Conservation (phyloP, 2,888 invertebrate species). For the Volucella zonaria region DNA sequence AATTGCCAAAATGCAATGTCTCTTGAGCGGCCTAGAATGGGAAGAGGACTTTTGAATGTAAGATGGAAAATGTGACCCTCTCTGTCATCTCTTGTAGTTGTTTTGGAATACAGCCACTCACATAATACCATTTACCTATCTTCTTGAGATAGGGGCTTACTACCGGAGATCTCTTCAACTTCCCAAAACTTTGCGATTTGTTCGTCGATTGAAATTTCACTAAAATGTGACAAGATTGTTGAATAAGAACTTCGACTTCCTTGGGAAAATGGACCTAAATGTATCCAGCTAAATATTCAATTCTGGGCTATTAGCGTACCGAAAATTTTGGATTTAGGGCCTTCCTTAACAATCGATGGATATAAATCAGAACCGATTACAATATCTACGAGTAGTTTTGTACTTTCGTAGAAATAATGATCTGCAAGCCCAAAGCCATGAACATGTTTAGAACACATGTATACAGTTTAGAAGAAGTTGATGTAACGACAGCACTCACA, state of each 20-base stretch:
- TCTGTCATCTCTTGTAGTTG: neutral
- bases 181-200: too few species aligned
- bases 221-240: too few species aligned
- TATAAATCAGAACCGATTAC: neutral
- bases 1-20: too few species aligned
- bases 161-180: too few species aligned
- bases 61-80: constrained; percentile 6
- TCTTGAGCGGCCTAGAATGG: constrained; percentile 5
- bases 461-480: too few species aligned
- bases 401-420: neutral
- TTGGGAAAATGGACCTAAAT: too few species aligned
- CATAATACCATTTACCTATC: neutral
- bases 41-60: neutral
- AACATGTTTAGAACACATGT: neutral
- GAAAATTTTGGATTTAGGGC: too few species aligned
- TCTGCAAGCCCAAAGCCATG: constrained; percentile 1
- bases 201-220: neutral
- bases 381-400: constrained; percentile 19
- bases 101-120: neutral
- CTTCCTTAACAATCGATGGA: too few species aligned
- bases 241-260: too few species aligned
- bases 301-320: too few species aligned
- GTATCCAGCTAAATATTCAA: too few species aligned
- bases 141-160: too few species aligned
- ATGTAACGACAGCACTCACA: neutral